phyloP scores from a whole-genome alignment of 1,140 invertebrate genomes.

The Dendrolimus punctatus region DNA sequence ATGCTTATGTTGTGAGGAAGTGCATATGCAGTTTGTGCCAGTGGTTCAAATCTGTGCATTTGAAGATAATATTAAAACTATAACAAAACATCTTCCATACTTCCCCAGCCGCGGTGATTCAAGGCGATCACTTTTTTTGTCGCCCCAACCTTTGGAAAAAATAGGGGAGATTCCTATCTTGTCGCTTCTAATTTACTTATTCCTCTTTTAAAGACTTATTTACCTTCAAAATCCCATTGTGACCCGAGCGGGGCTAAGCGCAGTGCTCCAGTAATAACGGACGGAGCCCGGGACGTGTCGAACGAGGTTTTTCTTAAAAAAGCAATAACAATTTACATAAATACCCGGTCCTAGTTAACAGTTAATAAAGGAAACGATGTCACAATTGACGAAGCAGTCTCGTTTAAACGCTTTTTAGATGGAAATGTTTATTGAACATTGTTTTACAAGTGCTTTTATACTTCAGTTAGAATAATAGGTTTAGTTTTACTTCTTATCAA shows the following conservation, averaged over 20 bases:
- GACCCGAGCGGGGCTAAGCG: conserved; percentile 43
- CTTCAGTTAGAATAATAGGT: too few relatives aligned
- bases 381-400: conserved; percentile 57
- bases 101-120: conserved; percentile 25
- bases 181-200: conserved; percentile 79
- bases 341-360: conserved; percentile 67
- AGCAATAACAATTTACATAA: conserved; percentile 72
- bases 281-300: conserved; percentile 59
- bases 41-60: too few relatives aligned
- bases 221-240: conserved; percentile 74
- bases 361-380: conserved; percentile 68
- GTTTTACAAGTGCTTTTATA: conserved; percentile 47
- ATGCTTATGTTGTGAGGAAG: too few relatives aligned
- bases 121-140: conserved; percentile 68
- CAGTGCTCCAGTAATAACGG: conserved; percentile 52
- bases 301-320: conserved; percentile 67
- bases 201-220: conserved; percentile 77
- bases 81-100: conserved; percentile 24
- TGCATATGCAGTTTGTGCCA: too few relatives aligned
- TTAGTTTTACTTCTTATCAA: too few relatives aligned
- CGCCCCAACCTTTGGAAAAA: conserved; percentile 62
- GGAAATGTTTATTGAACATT: conserved; percentile 57
- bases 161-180: conserved; percentile 78
- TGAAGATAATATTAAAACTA: neutral
- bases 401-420: conserved; percentile 62